phyloP scores from a whole-genome alignment of 2,113 vertebrate genomes.

The Ginglymostoma cirratum region DNA sequence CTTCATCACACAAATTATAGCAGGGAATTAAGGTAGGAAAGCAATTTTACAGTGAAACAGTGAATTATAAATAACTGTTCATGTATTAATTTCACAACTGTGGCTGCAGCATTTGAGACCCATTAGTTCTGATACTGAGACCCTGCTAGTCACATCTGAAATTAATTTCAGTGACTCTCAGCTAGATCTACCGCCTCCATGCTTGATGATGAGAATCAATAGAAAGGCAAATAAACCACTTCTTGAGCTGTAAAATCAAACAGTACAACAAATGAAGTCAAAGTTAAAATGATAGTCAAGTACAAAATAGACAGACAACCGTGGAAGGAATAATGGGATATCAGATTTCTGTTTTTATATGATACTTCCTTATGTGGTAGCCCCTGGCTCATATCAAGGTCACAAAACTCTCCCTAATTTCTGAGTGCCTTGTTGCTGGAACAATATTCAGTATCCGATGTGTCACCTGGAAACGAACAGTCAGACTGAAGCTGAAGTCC shows the following conservation, averaged over 20 bases:
- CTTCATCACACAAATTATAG: neutral
- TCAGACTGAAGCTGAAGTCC: neutral
- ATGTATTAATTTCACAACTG: neutral
- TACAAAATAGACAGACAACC: neutral
- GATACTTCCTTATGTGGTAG: neutral
- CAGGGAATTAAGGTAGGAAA: neutral
- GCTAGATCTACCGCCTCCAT: neutral
- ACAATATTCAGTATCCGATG: neutral
- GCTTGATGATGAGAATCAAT: neutral
- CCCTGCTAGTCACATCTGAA: neutral
- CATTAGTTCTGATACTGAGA: neutral
- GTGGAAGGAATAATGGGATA: neutral
- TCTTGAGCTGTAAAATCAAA: slow-evolving; percentile 4
- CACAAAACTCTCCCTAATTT: neutral
- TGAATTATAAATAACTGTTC: no score
- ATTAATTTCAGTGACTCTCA: neutral
- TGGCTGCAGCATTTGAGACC: neutral
- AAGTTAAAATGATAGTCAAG: neutral
- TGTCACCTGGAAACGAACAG: neutral
- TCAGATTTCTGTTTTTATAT: neutral
- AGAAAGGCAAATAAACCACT: neutral
- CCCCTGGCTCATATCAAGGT: neutral
- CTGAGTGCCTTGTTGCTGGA: neutral
- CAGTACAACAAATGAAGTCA: neutral
- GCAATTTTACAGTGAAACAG: neutral